Evolutionary conservation across 1,140 invertebrate species (phyloP), one percentile per base, ranked within the genome.

Genomic region (Portunus trituberculatus): DNA sequence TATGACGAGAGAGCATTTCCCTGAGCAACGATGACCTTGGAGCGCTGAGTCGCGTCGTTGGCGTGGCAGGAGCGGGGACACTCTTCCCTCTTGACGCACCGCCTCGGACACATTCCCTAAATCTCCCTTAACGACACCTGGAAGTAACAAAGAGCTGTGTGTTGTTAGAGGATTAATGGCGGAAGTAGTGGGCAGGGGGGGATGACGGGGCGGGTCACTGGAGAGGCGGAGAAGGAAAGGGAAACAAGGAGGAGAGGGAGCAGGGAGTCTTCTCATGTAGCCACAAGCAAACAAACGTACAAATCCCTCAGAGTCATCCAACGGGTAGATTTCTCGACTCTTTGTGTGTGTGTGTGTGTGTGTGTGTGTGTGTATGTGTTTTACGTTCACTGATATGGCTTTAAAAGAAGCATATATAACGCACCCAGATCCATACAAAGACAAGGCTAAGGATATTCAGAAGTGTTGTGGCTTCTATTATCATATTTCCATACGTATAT

Each of bases 361-460:
- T 16, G 32, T 82, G 67, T 82, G 67, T 92, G 29, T 76, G 8
- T 83, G 32, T 92, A 28, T 48, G 88, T 90, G 45, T 92, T 76
- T 94, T 94, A 88, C 88, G 48, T 67, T 90, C 93, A 90, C 93
- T 94, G 86, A 94, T 94, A 88, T 94, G 93, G 48, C 86, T 94
- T 94, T 94, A 94, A 94, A 67, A 46, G 86, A 46, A 59, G 59
- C 86, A 94, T 94, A 94, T 88, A 94, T 94, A 94, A 89, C 93
- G 84, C 84, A 4, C 12, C 4, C 59, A 59, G 28, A 20, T 16
- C 76, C 67, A 6, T 32, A 46, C 4, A 29, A 88, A 31, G 31
- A 28, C 12, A 20, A 59, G 10, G 52, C 0, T 59, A 20, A 59
- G 52, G 52, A 59, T 16, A 59, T 39, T 2, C 10, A 59, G 20